Conservation (phyloP, 1,140 invertebrate genomes). For the Spodoptera litura region DNA sequence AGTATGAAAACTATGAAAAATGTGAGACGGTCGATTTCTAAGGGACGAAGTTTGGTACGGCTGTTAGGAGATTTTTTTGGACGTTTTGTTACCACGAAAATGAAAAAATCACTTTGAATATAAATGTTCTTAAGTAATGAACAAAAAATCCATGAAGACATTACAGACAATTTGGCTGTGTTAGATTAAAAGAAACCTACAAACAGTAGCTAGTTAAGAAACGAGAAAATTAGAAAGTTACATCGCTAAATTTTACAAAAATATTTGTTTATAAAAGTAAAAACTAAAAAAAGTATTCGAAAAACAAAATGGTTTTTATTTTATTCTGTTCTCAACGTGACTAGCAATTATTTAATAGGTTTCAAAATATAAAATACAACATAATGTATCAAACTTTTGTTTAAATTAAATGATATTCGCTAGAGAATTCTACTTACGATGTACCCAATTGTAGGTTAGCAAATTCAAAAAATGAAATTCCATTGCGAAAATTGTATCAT, state of each 20-base stretch:
- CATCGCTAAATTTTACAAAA: no score
- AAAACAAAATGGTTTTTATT: constrained; percentile 6
- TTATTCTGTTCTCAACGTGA: constrained; percentile 27
- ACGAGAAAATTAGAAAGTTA: no score
- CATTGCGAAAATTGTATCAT: constrained; percentile 3
- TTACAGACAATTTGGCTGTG: no score
- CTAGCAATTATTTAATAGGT: constrained; percentile 38
- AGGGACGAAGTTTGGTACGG: constrained; percentile 34
- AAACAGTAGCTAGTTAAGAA: no score
- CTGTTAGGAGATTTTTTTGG: constrained; percentile 1
- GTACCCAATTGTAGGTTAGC: neutral
- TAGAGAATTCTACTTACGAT: neutral
- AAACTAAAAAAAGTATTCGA: constrained; percentile 11
- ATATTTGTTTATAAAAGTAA: neutral
- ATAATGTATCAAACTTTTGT: constrained; percentile 5
- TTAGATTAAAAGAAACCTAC: no score
- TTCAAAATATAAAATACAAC: constrained; percentile 44
- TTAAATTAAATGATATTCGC: constrained; percentile 17
- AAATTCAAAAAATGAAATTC: neutral
- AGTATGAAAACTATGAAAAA: neutral
- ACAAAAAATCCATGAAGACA: no score
- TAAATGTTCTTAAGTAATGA: no score
- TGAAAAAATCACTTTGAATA: neutral
- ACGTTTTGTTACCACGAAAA: constrained; percentile 12
- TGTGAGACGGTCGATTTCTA: constrained; percentile 18